These are phyloP conservation scores for Hermaeophaga mercurialis DNA, from an alignment of 2,888 invertebrate genomes.

Conservation along the genomic window DNA sequence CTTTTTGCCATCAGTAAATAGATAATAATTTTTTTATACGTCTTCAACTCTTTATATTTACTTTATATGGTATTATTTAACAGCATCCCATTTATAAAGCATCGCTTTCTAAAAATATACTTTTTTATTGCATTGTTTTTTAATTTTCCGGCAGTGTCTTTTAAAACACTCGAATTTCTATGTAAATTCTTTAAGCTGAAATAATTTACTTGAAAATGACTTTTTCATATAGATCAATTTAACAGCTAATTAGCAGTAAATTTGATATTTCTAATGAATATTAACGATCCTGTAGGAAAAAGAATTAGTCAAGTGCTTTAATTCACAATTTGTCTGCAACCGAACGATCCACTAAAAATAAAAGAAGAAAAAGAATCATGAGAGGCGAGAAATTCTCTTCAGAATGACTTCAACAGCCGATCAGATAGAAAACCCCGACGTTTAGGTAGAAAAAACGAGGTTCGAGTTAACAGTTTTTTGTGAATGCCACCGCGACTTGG, in stretches of 20 bases:
- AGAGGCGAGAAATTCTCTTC: constrained; percentile 44
- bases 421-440: constrained; percentile 53
- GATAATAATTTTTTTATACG: no score
- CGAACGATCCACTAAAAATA: constrained; percentile 7
- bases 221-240: background rate
- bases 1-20: no score
- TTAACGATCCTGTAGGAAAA: constrained; percentile 2
- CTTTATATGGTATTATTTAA: no score
- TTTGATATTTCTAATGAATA: background rate
- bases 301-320: background rate
- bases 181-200: no score
- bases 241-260: background rate
- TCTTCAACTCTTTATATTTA: no score
- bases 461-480: constrained; percentile 54
- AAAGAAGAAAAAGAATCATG: constrained; percentile 26
- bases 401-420: constrained; percentile 52
- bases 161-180: no score
- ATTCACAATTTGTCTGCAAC: constrained; percentile 11
- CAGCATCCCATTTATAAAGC: no score
- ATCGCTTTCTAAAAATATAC: no score
- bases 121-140: no score
- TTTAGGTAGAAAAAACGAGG: constrained; percentile 49
- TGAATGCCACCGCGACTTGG: constrained; percentile 57
- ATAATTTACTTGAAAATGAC: background rate
- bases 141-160: no score